Conservation (phyloP, 2,797 vertebrate genomes). For the Aeoliscus strigatus region DNA sequence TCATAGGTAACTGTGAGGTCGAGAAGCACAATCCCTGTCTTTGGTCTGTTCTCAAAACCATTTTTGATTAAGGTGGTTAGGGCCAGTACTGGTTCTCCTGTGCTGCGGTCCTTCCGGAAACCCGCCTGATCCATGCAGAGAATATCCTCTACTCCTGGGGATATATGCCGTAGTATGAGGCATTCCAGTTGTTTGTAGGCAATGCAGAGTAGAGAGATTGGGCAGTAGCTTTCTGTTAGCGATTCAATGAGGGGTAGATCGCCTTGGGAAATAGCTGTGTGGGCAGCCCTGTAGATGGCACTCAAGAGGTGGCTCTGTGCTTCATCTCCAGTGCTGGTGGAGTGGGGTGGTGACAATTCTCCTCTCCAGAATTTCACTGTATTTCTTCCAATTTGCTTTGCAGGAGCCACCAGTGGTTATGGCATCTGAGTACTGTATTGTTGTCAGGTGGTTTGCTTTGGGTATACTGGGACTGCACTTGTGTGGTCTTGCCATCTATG, state of each 20-base stretch:
- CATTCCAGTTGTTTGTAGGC: neutral
- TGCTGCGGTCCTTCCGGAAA: neutral
- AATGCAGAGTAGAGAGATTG: neutral
- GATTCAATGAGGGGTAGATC: conserved; percentile 1
- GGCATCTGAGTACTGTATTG: too few species aligned
- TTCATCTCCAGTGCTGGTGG: conserved; percentile 2
- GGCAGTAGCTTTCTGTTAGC: neutral
- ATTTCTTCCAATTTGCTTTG: too few species aligned
- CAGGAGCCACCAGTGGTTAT: too few species aligned
- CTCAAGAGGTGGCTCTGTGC: neutral
- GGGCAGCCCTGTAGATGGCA: neutral
- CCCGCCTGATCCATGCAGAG: neutral
- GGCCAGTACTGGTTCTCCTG: too few species aligned
- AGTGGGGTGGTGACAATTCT: conserved; percentile 38
- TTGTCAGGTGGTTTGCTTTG: too few species aligned
- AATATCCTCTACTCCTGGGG: conserved; percentile 1
- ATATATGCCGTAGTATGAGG: neutral
- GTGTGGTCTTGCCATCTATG: too few species aligned
- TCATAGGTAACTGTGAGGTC: too few species aligned
- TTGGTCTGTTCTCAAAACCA: too few species aligned
- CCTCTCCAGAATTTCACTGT: too few species aligned
- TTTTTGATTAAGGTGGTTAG: too few species aligned
- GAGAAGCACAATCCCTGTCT: too few species aligned
- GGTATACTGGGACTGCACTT: too few species aligned
- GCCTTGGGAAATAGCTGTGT: neutral